phyloP scores from a whole-genome alignment of 2,888 invertebrate genomes.

The Phasia obesa region DNA sequence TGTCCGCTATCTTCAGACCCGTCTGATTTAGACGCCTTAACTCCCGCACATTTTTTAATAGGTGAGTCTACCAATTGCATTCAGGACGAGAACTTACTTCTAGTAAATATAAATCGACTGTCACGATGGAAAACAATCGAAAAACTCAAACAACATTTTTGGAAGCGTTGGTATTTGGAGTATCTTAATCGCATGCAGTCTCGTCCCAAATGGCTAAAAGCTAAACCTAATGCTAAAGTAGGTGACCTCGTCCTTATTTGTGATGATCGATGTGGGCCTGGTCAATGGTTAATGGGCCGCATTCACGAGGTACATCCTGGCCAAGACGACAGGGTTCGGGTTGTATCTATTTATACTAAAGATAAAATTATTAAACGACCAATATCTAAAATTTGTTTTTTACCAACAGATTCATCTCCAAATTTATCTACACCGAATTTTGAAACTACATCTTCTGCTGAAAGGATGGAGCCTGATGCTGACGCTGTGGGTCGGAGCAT shows the following conservation, averaged over 20 bases:
- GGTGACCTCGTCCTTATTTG: constrained; percentile 6
- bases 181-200: constrained; percentile 19
- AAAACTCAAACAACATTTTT: too few species aligned
- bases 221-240: constrained; percentile 7
- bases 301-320: not conserved
- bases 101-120: constrained; percentile 4
- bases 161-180: constrained; percentile 2
- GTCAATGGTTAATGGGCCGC: not conserved
- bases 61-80: too few species aligned
- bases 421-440: not conserved
- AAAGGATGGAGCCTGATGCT: constrained; percentile 17
- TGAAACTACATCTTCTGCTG: not conserved
- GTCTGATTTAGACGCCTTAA: constrained; percentile 46
- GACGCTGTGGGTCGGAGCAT: constrained; percentile 8
- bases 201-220: constrained; percentile 26
- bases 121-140: too few species aligned
- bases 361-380: constrained; percentile 1
- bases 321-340: not conserved
- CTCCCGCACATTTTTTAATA: constrained; percentile 55
- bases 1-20: constrained; percentile 50
- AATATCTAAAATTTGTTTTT: constrained; percentile 3
- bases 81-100: constrained; percentile 50
- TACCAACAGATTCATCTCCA: not conserved
- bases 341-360: not conserved
- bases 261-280: constrained; percentile 6